Conservation (phyloP, 1,140 invertebrate genomes). For the Adelges cooleyi region DNA sequence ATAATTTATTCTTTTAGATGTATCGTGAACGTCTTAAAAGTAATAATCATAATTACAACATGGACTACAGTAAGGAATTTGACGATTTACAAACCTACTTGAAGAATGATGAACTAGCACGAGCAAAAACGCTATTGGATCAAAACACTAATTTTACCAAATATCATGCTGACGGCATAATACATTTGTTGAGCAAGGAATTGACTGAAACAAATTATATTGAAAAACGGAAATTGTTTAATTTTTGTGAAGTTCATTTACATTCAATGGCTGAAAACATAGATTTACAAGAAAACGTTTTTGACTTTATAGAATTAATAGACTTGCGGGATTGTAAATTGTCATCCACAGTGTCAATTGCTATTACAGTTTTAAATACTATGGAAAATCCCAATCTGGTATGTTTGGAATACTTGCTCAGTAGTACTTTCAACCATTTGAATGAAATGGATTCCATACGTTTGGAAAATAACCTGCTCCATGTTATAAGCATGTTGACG, state of each 20-base stretch:
- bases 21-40: background rate
- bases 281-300: background rate
- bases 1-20: conserved; percentile 18
- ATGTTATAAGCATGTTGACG: background rate
- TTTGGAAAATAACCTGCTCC: background rate
- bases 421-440: background rate
- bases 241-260: conserved; percentile 1
- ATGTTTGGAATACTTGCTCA: background rate
- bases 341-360: background rate
- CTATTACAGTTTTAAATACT: background rate
- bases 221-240: background rate
- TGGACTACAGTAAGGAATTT: background rate
- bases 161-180: background rate
- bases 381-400: background rate
- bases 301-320: conserved; percentile 7
- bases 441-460: background rate
- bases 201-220: background rate
- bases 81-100: background rate
- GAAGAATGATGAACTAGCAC: background rate
- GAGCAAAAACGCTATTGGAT: background rate
- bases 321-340: background rate
- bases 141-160: background rate
- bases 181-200: background rate
- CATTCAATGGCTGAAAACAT: background rate
- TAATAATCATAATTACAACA: conserved; percentile 6